phyloP scores from a whole-genome alignment of 2,888 invertebrate species.

The Craniophora ligustri region DNA sequence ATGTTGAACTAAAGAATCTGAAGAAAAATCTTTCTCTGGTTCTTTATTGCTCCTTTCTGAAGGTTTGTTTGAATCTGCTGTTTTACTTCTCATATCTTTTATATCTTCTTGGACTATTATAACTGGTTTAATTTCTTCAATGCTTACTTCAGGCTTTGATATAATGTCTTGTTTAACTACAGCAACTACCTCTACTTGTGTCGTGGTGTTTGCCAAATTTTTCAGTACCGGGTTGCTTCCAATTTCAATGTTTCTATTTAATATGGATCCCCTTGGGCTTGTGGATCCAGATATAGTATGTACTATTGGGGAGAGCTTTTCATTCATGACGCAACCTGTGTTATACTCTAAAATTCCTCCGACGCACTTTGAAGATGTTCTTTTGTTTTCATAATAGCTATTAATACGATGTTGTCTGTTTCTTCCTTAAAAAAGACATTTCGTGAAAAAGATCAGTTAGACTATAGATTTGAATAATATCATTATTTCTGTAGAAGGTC shows the following conservation, averaged over 20 bases:
- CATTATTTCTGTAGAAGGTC: too few relatives aligned
- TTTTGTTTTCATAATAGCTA: slow-evolving; percentile 66
- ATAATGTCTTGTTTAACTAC: slow-evolving; percentile 11
- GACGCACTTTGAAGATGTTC: slow-evolving; percentile 74
- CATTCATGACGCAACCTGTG: slow-evolving; percentile 57
- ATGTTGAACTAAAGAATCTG: slow-evolving; percentile 76
- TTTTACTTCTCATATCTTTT: slow-evolving; percentile 32
- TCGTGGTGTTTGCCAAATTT: slow-evolving; percentile 54
- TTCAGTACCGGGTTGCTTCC: slow-evolving; percentile 60
- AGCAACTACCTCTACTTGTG: slow-evolving; percentile 64
- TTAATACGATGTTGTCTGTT: slow-evolving; percentile 40
- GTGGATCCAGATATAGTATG: slow-evolving; percentile 67
- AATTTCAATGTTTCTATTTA: slow-evolving; percentile 58
- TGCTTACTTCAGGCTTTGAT: slow-evolving; percentile 20
- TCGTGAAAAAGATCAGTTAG: slow-evolving; percentile 2
- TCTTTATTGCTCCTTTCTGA: slow-evolving; percentile 18
- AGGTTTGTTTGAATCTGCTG: slow-evolving; percentile 26
- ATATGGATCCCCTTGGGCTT: slow-evolving; percentile 53
- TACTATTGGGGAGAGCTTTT: slow-evolving; percentile 74
- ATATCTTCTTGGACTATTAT: slow-evolving; percentile 32
- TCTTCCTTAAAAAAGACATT: slow-evolving; percentile 60
- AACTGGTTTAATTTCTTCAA: slow-evolving; percentile 19
- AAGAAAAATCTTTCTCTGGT: slow-evolving; percentile 63
- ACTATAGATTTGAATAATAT: background rate
- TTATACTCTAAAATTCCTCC: slow-evolving; percentile 62